These are phyloP conservation scores for Cryptoprocta ferox DNA, from an alignment of 2,797 vertebrate species.

Conservation along the genomic window DNA sequence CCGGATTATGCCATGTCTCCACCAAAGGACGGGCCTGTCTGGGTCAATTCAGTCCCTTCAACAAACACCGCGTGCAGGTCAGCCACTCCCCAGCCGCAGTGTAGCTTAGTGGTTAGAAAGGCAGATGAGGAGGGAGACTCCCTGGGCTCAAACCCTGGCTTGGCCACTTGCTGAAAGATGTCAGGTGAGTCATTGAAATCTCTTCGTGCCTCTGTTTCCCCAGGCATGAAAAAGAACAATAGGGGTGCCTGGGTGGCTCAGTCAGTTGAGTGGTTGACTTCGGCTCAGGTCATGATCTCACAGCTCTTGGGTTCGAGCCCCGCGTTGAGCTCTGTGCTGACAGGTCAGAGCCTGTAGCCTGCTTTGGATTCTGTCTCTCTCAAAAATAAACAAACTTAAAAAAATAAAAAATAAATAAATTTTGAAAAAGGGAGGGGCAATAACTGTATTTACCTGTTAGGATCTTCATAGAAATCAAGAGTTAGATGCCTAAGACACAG, in stretches of 20 bases:
- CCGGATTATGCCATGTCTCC: neutral
- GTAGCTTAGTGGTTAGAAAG: neutral
- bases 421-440: neutral
- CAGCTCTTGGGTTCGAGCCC: too few relatives aligned
- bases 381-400: too few relatives aligned
- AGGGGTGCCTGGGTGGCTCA: neutral
- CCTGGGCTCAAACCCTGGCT: neutral
- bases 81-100: neutral
- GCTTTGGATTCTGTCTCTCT: too few relatives aligned
- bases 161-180: neutral
- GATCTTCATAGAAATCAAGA: neutral
- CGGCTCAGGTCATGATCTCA: too few relatives aligned
- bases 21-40: neutral
- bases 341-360: too few relatives aligned
- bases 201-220: neutral
- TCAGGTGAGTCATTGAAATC: neutral
- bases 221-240: neutral
- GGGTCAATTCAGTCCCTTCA: neutral
- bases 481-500: neutral
- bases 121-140: neutral
- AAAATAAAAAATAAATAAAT: too few relatives aligned
- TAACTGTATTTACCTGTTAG: neutral
- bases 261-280: too few relatives aligned
- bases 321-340: too few relatives aligned
- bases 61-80: neutral